Percentiles rank a stretch among this genome's conserved stretches.
Conservation (phyloP, 2,888 invertebrate species). For the Proisotoma minuta region DNA sequence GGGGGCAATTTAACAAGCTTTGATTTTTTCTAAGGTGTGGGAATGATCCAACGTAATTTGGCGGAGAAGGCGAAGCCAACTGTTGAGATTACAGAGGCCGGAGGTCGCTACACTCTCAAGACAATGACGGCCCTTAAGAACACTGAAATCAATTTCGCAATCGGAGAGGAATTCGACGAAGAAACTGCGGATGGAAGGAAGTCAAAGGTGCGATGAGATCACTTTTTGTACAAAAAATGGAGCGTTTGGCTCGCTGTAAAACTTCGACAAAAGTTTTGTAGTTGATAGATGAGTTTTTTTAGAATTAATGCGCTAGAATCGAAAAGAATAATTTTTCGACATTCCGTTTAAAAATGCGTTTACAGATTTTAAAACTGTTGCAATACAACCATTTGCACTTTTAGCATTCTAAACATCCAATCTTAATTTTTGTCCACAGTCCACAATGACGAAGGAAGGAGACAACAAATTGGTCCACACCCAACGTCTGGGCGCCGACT, state of each 20-base stretch:
- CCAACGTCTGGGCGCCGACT: constrained; percentile 49
- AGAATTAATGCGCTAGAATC: too few species aligned
- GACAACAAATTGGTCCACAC: constrained; percentile 51
- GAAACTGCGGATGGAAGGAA: constrained; percentile 36
- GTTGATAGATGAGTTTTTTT: too few species aligned
- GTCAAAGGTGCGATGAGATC: constrained; percentile 33
- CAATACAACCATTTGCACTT: too few species aligned
- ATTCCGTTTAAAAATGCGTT: neutral
- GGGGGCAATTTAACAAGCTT: neutral
- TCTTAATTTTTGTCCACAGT: constrained; percentile 40
- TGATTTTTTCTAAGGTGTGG: constrained; percentile 29
- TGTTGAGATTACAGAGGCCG: constrained; percentile 35
- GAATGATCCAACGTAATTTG: constrained; percentile 35
- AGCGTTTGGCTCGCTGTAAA: too few species aligned
- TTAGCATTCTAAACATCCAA: too few species aligned
- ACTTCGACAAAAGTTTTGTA: too few species aligned
- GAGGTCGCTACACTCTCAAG: constrained; percentile 34
- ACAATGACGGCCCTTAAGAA: constrained; percentile 38
- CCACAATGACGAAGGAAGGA: constrained; percentile 50
- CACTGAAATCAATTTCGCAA: constrained; percentile 36
- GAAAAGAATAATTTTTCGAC: neutral
- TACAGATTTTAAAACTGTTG: neutral
- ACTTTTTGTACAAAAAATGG: too few species aligned
- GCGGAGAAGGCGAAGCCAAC: constrained; percentile 39
- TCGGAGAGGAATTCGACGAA: constrained; percentile 41